Percentiles rank a stretch among this genome's conserved stretches.
Evolutionary conservation across 2,113 vertebrate species (phyloP).

Genomic region (Arvicanthis niloticus): DNA sequence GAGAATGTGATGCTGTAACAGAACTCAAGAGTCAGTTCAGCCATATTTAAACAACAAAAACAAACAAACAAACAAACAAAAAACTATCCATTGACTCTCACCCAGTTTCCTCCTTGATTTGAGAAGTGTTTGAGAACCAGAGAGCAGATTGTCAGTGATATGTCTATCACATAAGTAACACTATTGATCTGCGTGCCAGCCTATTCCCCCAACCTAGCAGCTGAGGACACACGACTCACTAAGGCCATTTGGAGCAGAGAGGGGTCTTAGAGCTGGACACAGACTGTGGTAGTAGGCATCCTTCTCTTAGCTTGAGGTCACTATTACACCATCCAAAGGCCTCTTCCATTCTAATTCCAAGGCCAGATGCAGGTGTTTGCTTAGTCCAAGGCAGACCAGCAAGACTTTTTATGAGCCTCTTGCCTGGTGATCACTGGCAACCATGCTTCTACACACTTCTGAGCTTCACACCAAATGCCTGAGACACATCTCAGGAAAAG

Average conservation of each 20-base stretch:
- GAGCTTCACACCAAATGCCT: neutral
- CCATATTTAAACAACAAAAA: neutral
- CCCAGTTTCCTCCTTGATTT: neutral
- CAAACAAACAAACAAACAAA: too few relatives aligned
- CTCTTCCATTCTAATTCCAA: neutral
- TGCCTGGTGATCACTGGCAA: neutral
- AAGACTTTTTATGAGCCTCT: neutral
- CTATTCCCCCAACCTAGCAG: neutral
- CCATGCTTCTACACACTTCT: neutral
- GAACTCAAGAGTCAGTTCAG: neutral
- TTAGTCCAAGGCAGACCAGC: neutral
- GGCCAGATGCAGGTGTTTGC: too few relatives aligned
- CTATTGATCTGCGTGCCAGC: accelerated
- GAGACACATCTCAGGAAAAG: neutral
- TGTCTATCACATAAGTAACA: neutral
- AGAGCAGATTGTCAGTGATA: neutral
- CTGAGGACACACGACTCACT: neutral
- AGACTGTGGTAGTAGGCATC: neutral
- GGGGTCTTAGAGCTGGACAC: too few relatives aligned
- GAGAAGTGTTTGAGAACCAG: neutral
- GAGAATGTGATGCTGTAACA: neutral
- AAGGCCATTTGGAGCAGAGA: neutral
- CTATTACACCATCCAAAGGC: neutral
- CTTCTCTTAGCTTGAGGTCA: neutral
- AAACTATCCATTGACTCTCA: neutral